Evolutionary conservation across 2,888 invertebrate species (phyloP).

Genomic region (Hanleya hanleyi): DNA sequence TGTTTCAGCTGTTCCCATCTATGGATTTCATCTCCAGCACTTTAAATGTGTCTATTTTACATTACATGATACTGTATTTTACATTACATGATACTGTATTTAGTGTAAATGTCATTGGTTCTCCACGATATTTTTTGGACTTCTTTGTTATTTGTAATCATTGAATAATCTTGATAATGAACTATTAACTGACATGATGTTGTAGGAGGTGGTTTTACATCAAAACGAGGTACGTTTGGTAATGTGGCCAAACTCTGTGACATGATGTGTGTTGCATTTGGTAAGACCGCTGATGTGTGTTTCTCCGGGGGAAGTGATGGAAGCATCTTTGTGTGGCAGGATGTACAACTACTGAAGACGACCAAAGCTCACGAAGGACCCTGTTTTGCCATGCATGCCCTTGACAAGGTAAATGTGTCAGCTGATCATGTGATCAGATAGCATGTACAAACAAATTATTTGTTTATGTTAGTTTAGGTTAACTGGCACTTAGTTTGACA

Average conservation of each 20-base stretch:
- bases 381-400: conserved; percentile 73
- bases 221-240: conserved; percentile 72
- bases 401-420: conserved; percentile 70
- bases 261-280: conserved; percentile 73
- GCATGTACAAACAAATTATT: background rate
- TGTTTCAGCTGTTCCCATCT: too few species aligned
- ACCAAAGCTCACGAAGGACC: conserved; percentile 74
- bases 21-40: too few species aligned
- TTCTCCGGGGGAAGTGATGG: conserved; percentile 74
- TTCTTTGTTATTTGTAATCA: too few species aligned
- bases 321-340: conserved; percentile 72
- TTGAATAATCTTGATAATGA: too few species aligned
- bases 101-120: too few species aligned
- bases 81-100: too few species aligned
- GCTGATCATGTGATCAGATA: background rate
- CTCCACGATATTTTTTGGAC: too few species aligned
- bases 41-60: too few species aligned
- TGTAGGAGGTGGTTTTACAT: conserved; percentile 73
- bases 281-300: conserved; percentile 66
- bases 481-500: background rate
- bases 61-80: too few species aligned
- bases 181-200: too few species aligned
- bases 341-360: conserved; percentile 64
- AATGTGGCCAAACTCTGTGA: conserved; percentile 72
- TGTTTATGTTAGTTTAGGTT: background rate